Evolutionary conservation across 2,797 vertebrate species (phyloP).

Genomic region (Enteromius afrohamiltoni): DNA sequence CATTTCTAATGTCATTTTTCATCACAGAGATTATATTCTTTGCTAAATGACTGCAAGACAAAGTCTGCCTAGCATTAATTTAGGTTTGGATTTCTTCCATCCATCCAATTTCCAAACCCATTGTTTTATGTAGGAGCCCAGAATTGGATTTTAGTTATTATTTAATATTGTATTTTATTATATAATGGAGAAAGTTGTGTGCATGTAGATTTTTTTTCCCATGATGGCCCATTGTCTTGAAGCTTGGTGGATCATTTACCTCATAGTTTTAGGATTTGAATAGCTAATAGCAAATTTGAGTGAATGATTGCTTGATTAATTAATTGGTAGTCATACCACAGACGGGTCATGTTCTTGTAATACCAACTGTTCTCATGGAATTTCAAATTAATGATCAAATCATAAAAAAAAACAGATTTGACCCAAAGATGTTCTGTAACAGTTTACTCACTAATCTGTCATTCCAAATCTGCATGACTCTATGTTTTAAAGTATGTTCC

Average conservation of each 20-base stretch:
- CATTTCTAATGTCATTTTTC: not conserved
- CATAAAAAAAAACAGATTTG: too few relatives aligned
- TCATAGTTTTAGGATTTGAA: not conserved
- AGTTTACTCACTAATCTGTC: not conserved
- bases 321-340: conserved; percentile 9
- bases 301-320: conserved; percentile 3
- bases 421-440: too few relatives aligned
- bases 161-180: conserved; percentile 5
- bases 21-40: not conserved
- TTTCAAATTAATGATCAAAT: not conserved
- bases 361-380: not conserved
- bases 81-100: conserved; percentile 4
- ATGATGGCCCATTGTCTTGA: not conserved
- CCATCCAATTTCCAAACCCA: conserved; percentile 4
- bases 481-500: not conserved
- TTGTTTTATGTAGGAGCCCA: not conserved
- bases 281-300: not conserved
- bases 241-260: not conserved
- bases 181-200: not conserved
- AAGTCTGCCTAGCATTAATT: conserved; percentile 20
- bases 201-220: not conserved
- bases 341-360: not conserved
- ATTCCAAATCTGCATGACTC: not conserved
- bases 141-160: not conserved
- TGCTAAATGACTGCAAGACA: conserved; percentile 4